phyloP scores from a whole-genome alignment of 2,888 invertebrate genomes.

The Morpho helenor region DNA sequence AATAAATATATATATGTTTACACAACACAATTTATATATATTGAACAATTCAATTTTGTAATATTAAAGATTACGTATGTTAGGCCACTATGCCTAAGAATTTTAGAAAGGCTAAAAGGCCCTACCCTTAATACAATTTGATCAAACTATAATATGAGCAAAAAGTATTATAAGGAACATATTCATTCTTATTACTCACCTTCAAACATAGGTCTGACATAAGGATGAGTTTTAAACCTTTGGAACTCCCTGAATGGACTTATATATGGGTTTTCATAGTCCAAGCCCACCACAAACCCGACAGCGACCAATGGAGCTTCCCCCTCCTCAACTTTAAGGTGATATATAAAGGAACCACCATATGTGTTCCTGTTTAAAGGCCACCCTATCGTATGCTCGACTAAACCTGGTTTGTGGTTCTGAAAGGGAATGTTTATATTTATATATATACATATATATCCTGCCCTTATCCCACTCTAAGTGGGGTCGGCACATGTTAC shows the following conservation, averaged over 20 bases:
- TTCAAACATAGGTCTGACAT: constrained; percentile 88
- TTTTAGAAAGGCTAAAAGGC: too few species aligned
- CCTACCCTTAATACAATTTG: too few species aligned
- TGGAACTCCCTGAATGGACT: constrained; percentile 98
- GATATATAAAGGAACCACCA: constrained; percentile 98
- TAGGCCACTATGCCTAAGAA: too few species aligned
- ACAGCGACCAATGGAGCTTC: constrained; percentile 91
- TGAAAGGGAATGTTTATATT: constrained; percentile 36
- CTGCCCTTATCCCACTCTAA: too few species aligned
- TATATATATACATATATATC: background rate
- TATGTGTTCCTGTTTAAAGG: constrained; percentile 95
- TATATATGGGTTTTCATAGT: constrained; percentile 96
- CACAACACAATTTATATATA: too few species aligned
- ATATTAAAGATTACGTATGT: too few species aligned
- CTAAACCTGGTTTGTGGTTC: constrained; percentile 89
- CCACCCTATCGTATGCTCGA: constrained; percentile 99
- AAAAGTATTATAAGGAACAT: too few species aligned
- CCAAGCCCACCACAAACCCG: constrained; percentile 97
- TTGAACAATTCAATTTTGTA: too few species aligned
- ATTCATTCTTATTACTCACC: constrained; percentile 52
- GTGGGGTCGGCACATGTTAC: too few species aligned
- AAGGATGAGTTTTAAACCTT: constrained; percentile 96
- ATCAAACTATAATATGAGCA: too few species aligned
- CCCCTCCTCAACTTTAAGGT: constrained; percentile 86
- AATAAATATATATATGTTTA: too few species aligned